Base-by-base conservation (phyloP, 2,888 invertebrate genomes). In the Drosophila imparisetae region DNA sequence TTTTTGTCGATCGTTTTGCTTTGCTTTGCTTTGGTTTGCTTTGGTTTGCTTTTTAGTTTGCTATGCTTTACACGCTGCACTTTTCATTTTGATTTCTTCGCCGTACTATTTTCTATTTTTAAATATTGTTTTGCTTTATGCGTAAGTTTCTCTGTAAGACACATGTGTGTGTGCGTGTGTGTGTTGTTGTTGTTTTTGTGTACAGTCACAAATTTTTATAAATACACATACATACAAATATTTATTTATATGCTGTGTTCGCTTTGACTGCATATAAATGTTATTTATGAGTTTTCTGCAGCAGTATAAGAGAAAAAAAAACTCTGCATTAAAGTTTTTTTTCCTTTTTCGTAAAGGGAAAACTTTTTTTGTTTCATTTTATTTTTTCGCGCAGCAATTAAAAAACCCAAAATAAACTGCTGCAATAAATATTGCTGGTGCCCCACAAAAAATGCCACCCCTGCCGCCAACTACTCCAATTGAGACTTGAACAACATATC, bases 261-360 rank as follows among this genome's bases (percentile, higher is more conserved):
- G 55, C 64, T 40, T 36, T 49, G 62, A 59, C 68, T 53, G 75
- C 75, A 80, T 78, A 80, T 81, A 73, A 86, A 88, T 82, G 71
- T 72, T 81, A 89, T 89, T 91, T 91, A 89, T 84, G 91, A 89
- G 87, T 91, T 90, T 81, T 84, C 89, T 81, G 78, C 83, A 75
- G 36, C 69, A 63, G 45, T 67, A 53, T 52, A 55, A 29, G 54
- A 21, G 2, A 68, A 57, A 36, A 36, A 78, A 73, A 64, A 45
- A 18, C 38, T 18, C n/a, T n/a, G 21, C 42, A 40, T 13, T 42
- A 1, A 21, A 45, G 13, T 21, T 15, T 45, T 7, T 21, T 21
- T 42, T 11, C 21, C 5, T 68, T 67, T 86, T 86, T 72, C 58
- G 57, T 57, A 62, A 72, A 72, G 71, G 67, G 66, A 48, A 59